phyloP scores from a whole-genome alignment of 2,888 invertebrate species.

The Abrostola triplasia region DNA sequence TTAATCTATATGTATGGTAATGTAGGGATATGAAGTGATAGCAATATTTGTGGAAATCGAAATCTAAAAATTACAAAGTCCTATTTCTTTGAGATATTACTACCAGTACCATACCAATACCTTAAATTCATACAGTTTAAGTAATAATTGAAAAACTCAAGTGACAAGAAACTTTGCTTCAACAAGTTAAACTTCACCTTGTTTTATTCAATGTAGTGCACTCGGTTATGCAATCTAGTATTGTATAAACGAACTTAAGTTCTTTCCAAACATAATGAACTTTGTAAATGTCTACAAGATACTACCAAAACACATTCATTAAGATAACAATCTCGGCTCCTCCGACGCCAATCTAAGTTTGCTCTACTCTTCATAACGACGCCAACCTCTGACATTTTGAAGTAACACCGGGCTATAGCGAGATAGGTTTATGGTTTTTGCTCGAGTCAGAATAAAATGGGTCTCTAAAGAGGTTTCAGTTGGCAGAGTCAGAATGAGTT shows the following conservation, averaged over 20 bases:
- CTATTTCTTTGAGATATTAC: no score
- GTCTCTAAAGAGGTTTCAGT: neutral
- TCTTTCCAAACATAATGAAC: slow-evolving; percentile 35
- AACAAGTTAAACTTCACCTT: no score
- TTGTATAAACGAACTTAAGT: neutral
- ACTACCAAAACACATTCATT: slow-evolving; percentile 60
- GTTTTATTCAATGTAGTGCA: slow-evolving; percentile 14
- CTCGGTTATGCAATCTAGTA: neutral
- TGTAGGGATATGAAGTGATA: no score
- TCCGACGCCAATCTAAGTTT: slow-evolving; percentile 69
- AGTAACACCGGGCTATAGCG: slow-evolving; percentile 28
- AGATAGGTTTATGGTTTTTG: neutral
- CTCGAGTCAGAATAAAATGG: neutral
- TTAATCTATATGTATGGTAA: no score
- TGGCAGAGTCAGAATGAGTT: neutral
- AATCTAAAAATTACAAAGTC: no score
- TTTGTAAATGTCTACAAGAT: slow-evolving; percentile 49
- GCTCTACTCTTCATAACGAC: slow-evolving; percentile 62
- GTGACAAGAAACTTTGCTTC: no score
- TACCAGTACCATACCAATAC: no score
- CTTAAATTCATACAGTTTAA: no score
- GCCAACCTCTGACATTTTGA: slow-evolving; percentile 66
- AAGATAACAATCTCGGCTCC: slow-evolving; percentile 64
- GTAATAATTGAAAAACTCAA: no score
- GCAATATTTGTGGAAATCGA: no score